These are phyloP conservation scores for Arion vulgaris DNA, from an alignment of 1,140 invertebrate species.

Conservation along the genomic window DNA sequence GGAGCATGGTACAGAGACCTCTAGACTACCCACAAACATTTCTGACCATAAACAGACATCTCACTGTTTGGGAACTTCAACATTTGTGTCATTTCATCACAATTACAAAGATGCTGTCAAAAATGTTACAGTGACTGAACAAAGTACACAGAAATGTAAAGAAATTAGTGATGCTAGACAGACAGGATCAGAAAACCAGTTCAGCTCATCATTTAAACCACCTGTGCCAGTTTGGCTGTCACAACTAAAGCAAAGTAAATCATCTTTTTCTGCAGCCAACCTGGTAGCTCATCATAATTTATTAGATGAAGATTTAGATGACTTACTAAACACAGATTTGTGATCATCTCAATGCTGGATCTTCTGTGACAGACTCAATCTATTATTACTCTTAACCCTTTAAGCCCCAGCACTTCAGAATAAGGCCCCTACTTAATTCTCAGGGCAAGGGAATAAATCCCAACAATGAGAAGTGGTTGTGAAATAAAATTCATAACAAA, in stretches of 20 bases:
- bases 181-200: background rate
- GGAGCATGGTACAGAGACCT: background rate
- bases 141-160: background rate
- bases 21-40: background rate
- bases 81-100: background rate
- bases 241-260: background rate
- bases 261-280: background rate
- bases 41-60: background rate
- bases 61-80: background rate
- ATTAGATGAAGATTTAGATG: slow-evolving; percentile 26
- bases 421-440: too few relatives aligned
- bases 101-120: background rate
- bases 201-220: background rate
- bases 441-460: too few relatives aligned
- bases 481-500: too few relatives aligned
- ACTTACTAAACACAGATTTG: slow-evolving; percentile 17
- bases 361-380: background rate
- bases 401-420: too few relatives aligned
- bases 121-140: background rate
- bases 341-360: background rate
- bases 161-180: background rate
- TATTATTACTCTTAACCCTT: too few relatives aligned
- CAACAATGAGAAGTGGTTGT: too few relatives aligned
- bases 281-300: background rate
- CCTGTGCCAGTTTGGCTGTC: background rate